Evolutionary conservation across 2,113 vertebrate genomes (phyloP).

Genomic region (Lipophrys pholis): DNA sequence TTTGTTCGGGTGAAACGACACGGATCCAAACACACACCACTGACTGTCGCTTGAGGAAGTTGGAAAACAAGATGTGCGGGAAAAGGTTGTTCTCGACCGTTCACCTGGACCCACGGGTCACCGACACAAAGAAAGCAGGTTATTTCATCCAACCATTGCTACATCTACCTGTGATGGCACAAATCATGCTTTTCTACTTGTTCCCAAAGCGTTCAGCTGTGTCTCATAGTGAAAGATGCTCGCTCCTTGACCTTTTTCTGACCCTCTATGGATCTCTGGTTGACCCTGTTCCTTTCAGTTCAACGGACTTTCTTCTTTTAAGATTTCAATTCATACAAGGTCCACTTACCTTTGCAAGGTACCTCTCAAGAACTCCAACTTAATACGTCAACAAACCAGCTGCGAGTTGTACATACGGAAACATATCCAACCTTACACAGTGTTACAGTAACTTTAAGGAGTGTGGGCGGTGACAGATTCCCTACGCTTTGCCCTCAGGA

Average conservation of each 20-base stretch:
- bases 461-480: too few relatives aligned
- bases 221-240: not conserved
- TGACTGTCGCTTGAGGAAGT: not conserved
- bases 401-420: too few relatives aligned
- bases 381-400: too few relatives aligned
- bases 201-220: not conserved
- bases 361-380: too few relatives aligned
- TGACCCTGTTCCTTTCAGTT: not conserved
- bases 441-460: too few relatives aligned
- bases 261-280: not conserved
- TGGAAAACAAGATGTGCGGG: not conserved
- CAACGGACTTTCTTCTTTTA: not conserved
- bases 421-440: too few relatives aligned
- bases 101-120: not conserved
- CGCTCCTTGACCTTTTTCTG: not conserved
- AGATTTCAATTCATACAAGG: not conserved
- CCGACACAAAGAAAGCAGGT: too few relatives aligned
- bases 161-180: too few relatives aligned
- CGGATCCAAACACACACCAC: slow-evolving; percentile 1
- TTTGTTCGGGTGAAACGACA: slow-evolving; percentile 10
- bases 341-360: too few relatives aligned
- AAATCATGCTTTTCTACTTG: too few relatives aligned
- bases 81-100: not conserved
- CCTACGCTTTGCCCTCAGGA: too few relatives aligned
- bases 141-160: too few relatives aligned